Percentiles rank a stretch among this genome's conserved stretches.
Conservation (phyloP, 2,113 vertebrate species). For the Epinephelus fuscoguttatus region DNA sequence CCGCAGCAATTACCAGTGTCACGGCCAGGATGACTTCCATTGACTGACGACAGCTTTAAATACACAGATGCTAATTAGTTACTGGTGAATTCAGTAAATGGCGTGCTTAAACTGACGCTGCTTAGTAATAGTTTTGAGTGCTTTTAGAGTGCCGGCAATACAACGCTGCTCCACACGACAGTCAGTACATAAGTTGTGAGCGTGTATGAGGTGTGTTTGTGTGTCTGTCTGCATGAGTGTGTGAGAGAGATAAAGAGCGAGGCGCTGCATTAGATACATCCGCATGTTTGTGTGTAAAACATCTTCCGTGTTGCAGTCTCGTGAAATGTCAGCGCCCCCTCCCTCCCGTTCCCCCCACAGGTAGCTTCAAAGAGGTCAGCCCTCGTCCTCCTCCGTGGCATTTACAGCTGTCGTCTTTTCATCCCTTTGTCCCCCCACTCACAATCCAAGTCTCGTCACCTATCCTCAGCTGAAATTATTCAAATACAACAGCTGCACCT, state of each 20-base stretch:
- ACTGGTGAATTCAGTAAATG: constrained; percentile 10
- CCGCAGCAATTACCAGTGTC: background rate
- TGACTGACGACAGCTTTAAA: constrained; percentile 9
- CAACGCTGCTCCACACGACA: background rate
- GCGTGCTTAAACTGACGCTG: background rate
- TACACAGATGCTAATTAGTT: constrained; percentile 14
- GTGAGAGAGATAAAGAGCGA: constrained; percentile 2
- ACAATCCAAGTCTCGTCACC: constrained; percentile 45
- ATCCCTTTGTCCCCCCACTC: constrained; percentile 31
- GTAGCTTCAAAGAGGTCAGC: constrained; percentile 76
- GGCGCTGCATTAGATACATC: constrained; percentile 32
- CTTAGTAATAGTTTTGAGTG: constrained; percentile 3
- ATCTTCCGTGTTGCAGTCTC: constrained; percentile 25
- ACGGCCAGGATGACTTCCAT: background rate
- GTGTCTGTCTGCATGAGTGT: background rate
- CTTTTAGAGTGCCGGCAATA: constrained; percentile 28
- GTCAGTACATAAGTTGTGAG: background rate
- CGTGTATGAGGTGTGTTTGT: background rate
- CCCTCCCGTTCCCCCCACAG: constrained; percentile 63
- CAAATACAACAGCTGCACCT: constrained; percentile 28
- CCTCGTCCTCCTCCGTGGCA: constrained; percentile 69
- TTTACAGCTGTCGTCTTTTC: constrained; percentile 75
- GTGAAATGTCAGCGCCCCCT: constrained; percentile 78
- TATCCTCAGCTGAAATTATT: constrained; percentile 53
- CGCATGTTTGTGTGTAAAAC: constrained; percentile 45